phyloP scores from a whole-genome alignment of 2,113 vertebrate species.

The human (Homo sapiens) region GRCh38 chr14:59060001-59060500 shows the following conservation, averaged over 20 bases:
- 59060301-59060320: background rate
- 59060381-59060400: background rate
- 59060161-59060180: background rate
- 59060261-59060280: background rate
- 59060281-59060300: background rate
- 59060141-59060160: background rate
- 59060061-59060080: background rate
- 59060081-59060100: background rate
- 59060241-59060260: background rate
- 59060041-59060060: background rate
- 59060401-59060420: background rate
- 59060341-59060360: background rate
- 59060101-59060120: background rate
- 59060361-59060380: no score
- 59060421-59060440: background rate
- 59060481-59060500: background rate
- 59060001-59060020: background rate
- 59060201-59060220: background rate
- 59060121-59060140: background rate
- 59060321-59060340: background rate
- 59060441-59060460: background rate
- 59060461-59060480: background rate
- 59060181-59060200: background rate
- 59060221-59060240: background rate
- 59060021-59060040: background rate